Conservation (phyloP, 2,797 vertebrate genomes). For the Ceryle rudis region DNA sequence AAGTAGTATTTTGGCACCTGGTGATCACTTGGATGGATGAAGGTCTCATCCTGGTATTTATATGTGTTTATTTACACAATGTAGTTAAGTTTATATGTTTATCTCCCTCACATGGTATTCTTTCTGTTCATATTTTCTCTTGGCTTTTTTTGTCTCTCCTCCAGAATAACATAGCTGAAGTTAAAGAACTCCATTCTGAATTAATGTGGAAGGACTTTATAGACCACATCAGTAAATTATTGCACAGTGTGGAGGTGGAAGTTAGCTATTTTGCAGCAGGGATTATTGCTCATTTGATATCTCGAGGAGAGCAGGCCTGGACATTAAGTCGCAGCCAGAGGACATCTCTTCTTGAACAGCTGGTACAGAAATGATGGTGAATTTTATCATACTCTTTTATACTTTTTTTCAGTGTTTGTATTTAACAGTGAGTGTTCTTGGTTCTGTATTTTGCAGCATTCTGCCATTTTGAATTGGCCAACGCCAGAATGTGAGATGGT, state of each 20-base stretch:
- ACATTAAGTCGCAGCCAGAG: constrained; percentile 87
- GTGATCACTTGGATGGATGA: not conserved
- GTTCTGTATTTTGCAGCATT: constrained; percentile 84
- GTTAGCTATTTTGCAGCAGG: constrained; percentile 99
- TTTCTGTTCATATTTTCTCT: not conserved
- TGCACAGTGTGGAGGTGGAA: constrained; percentile 96
- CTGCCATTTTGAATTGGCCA: constrained; percentile 96
- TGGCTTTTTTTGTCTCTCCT: not conserved
- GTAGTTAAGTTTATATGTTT: not conserved
- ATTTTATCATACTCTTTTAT: constrained; percentile 10
- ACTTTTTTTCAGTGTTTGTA: not conserved
- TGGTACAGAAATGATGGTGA: constrained; percentile 82
- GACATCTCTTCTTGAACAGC: constrained; percentile 88
- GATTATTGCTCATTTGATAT: constrained; percentile 97
- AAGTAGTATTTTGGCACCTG: not conserved
- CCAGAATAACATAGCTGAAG: constrained; percentile 98
- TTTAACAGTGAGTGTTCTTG: constrained; percentile 23
- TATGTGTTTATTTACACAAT: not conserved
- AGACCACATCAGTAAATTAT: constrained; percentile 92
- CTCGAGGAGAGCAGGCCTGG: constrained; percentile 93
- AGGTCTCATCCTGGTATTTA: not conserved
- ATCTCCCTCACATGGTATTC: not conserved
- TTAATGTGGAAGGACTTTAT: constrained; percentile 97
- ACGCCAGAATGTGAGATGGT: constrained; percentile 99
- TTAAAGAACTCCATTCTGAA: constrained; percentile 93